Percentiles rank a stretch among this genome's conserved stretches.
Evolutionary conservation across 2,888 invertebrate genomes (phyloP).

Genomic region (Dichetophora obliterata): DNA sequence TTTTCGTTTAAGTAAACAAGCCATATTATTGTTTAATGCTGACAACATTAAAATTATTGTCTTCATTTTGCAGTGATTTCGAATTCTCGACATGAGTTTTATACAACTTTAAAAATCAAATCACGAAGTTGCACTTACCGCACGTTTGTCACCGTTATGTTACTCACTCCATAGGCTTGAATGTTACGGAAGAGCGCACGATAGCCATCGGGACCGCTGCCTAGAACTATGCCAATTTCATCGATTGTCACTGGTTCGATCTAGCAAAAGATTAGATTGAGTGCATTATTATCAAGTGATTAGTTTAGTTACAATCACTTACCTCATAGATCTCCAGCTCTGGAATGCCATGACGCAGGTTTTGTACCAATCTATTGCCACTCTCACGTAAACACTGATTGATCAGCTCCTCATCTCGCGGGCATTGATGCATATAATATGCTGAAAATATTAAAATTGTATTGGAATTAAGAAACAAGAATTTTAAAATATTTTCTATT

Average conservation of each 20-base stretch:
- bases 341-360: constrained; percentile 81
- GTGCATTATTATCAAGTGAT: neutral
- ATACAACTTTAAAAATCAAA: too few species aligned
- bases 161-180: constrained; percentile 84
- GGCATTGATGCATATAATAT: constrained; percentile 82
- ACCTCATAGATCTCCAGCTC: constrained; percentile 79
- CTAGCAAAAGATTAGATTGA: constrained; percentile 59
- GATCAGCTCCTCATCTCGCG: constrained; percentile 77
- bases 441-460: constrained; percentile 67
- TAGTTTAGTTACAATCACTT: constrained; percentile 41
- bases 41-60: too few species aligned
- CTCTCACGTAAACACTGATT: constrained; percentile 81
- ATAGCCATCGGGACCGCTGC: constrained; percentile 86
- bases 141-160: constrained; percentile 83
- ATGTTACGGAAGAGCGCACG: constrained; percentile 85
- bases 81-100: too few species aligned
- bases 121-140: constrained; percentile 71
- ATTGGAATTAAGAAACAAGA: neutral
- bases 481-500: too few species aligned
- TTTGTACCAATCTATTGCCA: constrained; percentile 80
- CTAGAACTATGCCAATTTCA: constrained; percentile 84
- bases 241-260: constrained; percentile 87
- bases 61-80: too few species aligned
- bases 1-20: too few species aligned
- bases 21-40: too few species aligned